These are phyloP conservation scores for Mesaphorura yosii DNA, from an alignment of 1,140 invertebrate species.

Conservation along the genomic window DNA sequence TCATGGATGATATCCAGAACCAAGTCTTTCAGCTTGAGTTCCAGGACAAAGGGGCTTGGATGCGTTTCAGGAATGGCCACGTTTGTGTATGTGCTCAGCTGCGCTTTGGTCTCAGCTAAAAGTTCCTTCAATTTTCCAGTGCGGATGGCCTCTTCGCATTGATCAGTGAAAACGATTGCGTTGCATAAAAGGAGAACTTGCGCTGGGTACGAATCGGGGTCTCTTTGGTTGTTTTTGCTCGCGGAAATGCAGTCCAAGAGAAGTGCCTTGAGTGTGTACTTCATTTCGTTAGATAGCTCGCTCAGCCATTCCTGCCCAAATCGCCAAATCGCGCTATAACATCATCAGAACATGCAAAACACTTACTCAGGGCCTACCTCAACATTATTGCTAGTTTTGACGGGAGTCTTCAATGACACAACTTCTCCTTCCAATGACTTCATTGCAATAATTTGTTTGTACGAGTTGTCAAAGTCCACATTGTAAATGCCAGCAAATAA, in stretches of 20 bases:
- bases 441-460: slow-evolving; percentile 57
- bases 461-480: slow-evolving; percentile 53
- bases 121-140: slow-evolving; percentile 49
- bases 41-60: slow-evolving; percentile 39
- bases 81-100: slow-evolving; percentile 52
- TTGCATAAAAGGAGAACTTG: slow-evolving; percentile 64
- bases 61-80: slow-evolving; percentile 31
- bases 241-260: slow-evolving; percentile 59
- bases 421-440: slow-evolving; percentile 72
- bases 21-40: slow-evolving; percentile 61
- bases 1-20: slow-evolving; percentile 89
- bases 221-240: slow-evolving; percentile 37
- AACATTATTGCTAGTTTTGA: slow-evolving; percentile 66
- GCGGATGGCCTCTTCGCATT: slow-evolving; percentile 66
- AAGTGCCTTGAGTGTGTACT: slow-evolving; percentile 55
- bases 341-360: background rate
- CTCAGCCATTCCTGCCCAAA: slow-evolving; percentile 62
- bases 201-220: slow-evolving; percentile 64
- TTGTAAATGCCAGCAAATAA: slow-evolving; percentile 80
- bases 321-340: slow-evolving; percentile 21
- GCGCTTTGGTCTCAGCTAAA: slow-evolving; percentile 40
- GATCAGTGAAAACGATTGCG: slow-evolving; percentile 64
- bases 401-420: slow-evolving; percentile 57
- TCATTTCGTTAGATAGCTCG: slow-evolving; percentile 67
- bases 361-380: slow-evolving; percentile 47